phyloP scores from a whole-genome alignment of 2,888 invertebrate species.

The Leptinotarsa haldemani region DNA sequence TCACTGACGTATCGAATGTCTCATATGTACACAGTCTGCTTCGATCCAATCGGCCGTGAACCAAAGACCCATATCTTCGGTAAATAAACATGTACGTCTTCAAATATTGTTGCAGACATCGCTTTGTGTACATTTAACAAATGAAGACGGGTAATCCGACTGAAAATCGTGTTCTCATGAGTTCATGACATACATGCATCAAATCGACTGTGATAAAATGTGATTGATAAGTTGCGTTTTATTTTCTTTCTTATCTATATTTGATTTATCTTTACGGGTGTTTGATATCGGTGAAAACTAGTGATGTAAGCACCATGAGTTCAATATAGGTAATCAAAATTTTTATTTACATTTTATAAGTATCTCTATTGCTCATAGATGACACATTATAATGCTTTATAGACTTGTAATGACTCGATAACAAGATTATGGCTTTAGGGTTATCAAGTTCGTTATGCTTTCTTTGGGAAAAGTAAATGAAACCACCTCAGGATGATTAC shows the following conservation, averaged over 20 bases:
- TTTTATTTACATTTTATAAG: background rate
- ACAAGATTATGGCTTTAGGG: background rate
- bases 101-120: constrained; percentile 18
- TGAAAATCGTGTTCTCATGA: constrained; percentile 1
- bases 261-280: background rate
- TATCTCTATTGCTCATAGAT: background rate
- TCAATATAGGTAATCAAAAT: background rate
- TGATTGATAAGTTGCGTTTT: constrained; percentile 6
- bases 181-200: constrained; percentile 7
- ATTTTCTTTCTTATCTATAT: background rate
- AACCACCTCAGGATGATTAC: too few relatives aligned
- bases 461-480: too few relatives aligned
- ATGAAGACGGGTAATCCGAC: constrained; percentile 5
- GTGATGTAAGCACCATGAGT: background rate
- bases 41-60: constrained; percentile 45
- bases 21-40: constrained; percentile 47
- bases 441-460: background rate
- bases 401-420: background rate
- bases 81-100: constrained; percentile 31
- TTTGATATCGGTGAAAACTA: background rate
- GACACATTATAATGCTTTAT: background rate
- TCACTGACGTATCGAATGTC: constrained; percentile 47
- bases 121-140: constrained; percentile 11
- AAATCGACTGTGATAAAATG: background rate
- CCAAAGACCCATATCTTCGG: constrained; percentile 44